phyloP scores from a whole-genome alignment of 2,797 vertebrate genomes.

The Holocentrus rufus region DNA sequence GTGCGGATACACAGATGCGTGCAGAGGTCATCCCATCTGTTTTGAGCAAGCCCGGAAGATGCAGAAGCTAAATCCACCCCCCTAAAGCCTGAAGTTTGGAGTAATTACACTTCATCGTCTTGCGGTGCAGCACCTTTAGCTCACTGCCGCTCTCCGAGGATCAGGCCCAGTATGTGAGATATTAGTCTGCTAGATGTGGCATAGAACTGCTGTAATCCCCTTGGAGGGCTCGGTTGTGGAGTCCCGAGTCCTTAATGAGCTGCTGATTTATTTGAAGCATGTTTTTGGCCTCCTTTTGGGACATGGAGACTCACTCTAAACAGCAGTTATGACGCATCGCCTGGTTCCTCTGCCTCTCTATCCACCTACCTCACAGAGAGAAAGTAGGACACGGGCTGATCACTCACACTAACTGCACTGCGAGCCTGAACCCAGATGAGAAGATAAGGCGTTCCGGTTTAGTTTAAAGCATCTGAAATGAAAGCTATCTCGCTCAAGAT shows the following conservation, averaged over 20 bases:
- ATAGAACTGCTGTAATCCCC: slow-evolving; percentile 51
- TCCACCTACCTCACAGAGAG: slow-evolving; percentile 39
- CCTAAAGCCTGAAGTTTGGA: slow-evolving; percentile 41
- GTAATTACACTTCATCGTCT: slow-evolving; percentile 61
- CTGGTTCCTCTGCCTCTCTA: slow-evolving; percentile 35
- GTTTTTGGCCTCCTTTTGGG: slow-evolving; percentile 70
- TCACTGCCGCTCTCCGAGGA: slow-evolving; percentile 43
- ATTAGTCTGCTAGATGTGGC: slow-evolving; percentile 45
- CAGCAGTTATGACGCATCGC: slow-evolving; percentile 57
- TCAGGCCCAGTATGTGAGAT: slow-evolving; percentile 51
- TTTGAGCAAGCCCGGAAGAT: slow-evolving; percentile 34
- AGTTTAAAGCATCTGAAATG: slow-evolving; percentile 11
- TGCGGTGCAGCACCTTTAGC: slow-evolving; percentile 43
- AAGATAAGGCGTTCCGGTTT: slow-evolving; percentile 29
- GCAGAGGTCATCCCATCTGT: slow-evolving; percentile 33
- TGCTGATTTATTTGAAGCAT: slow-evolving; percentile 74
- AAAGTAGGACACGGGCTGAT: slow-evolving; percentile 63
- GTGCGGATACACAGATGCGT: not conserved
- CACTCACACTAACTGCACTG: slow-evolving; percentile 39
- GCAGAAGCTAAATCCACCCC: slow-evolving; percentile 28
- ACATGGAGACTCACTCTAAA: slow-evolving; percentile 55
- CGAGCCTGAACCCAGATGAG: slow-evolving; percentile 31
- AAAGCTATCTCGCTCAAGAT: slow-evolving; percentile 1
- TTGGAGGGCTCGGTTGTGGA: slow-evolving; percentile 46
- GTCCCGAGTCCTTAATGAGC: slow-evolving; percentile 66